phyloP scores from a whole-genome alignment of 2,797 vertebrate species.

The Peromyscus melanophrys region DNA sequence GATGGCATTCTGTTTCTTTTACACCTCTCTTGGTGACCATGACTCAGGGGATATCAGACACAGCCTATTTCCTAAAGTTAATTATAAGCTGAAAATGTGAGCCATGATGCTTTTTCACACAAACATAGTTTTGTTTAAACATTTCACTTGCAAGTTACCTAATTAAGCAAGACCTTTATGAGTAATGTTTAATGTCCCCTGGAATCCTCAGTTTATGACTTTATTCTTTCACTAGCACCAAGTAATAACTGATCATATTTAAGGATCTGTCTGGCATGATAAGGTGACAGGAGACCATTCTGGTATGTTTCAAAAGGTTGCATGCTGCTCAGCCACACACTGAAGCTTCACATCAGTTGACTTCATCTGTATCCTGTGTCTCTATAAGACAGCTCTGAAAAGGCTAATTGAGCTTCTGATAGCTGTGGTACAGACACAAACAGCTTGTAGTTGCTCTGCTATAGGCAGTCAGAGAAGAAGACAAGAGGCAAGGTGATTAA shows the following conservation, averaged over 20 bases:
- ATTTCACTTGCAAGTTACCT: neutral
- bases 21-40: neutral
- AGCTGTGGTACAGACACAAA: slow-evolving; percentile 33
- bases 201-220: neutral
- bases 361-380: neutral
- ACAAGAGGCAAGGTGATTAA: slow-evolving; percentile 67
- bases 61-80: neutral
- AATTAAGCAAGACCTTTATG: neutral
- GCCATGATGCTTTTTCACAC: neutral
- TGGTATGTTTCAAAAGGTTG: neutral
- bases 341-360: neutral
- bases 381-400: slow-evolving; percentile 32
- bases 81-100: neutral
- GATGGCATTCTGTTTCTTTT: neutral
- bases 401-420: slow-evolving; percentile 56
- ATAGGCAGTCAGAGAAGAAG: slow-evolving; percentile 28
- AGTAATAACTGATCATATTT: neutral
- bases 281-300: neutral
- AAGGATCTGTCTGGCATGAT: neutral
- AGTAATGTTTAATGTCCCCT: neutral
- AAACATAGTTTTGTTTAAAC: neutral
- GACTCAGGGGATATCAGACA: neutral
- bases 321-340: neutral
- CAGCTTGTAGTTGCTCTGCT: slow-evolving; percentile 48
- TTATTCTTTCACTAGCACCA: neutral